Percentiles rank a stretch among this genome's conserved stretches.
phyloP scores from a whole-genome alignment of 2,797 vertebrate genomes.

The Enteromius radiatus region DNA sequence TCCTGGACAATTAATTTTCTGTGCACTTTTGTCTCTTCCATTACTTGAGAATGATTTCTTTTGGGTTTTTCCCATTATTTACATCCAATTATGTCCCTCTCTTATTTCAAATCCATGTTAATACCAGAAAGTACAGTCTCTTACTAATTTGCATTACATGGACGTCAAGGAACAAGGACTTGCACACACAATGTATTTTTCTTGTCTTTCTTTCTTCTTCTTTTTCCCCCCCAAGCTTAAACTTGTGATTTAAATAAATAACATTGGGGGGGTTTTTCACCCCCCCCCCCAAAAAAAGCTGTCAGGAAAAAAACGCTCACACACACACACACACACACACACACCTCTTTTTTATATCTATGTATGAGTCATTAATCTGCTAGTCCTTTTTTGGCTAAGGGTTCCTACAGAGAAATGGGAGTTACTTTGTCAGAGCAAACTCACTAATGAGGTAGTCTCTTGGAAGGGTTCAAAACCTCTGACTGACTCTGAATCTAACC shows the following conservation, averaged over 20 bases:
- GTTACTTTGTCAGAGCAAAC: constrained; percentile 28
- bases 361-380: constrained; percentile 13
- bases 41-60: constrained; percentile 31
- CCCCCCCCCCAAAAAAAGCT: no score
- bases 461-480: constrained; percentile 39
- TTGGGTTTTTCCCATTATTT: constrained; percentile 49
- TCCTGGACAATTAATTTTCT: constrained; percentile 41
- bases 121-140: constrained; percentile 27
- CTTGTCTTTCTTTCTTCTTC: background rate
- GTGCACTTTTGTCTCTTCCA: constrained; percentile 40
- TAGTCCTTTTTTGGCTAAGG: constrained; percentile 21
- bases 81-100: constrained; percentile 40
- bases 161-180: constrained; percentile 4
- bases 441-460: constrained; percentile 40
- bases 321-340: no score
- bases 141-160: constrained; percentile 11
- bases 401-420: constrained; percentile 13
- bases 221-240: background rate
- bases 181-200: constrained; percentile 2
- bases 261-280: background rate
- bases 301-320: no score
- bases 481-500: constrained; percentile 35
- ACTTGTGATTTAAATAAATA: background rate
- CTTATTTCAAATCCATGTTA: constrained; percentile 44
- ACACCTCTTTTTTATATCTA: background rate